These are phyloP conservation scores for Diplogasteroides magnus DNA, from an alignment of 1,140 invertebrate species.

Conservation along the genomic window DNA sequence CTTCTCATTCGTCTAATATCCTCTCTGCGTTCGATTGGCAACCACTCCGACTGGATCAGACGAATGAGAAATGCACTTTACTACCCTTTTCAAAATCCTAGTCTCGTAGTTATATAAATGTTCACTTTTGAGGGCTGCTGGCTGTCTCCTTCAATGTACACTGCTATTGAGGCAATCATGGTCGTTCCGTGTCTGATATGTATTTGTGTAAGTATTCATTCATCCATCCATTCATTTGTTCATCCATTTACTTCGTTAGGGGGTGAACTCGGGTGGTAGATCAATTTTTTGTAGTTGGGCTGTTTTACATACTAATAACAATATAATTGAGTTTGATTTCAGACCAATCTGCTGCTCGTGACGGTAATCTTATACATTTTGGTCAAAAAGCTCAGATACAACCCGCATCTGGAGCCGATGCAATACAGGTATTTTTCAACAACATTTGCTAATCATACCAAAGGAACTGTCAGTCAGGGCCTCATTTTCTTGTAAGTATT, in stretches of 20 bases:
- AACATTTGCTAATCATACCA: no score
- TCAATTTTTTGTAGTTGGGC: not conserved
- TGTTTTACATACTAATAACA: not conserved
- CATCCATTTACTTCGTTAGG: no score
- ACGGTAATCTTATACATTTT: conserved; percentile 62
- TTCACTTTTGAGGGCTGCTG: no score
- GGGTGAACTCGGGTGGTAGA: no score
- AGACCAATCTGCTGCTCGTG: conserved; percentile 60
- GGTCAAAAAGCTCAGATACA: conserved; percentile 60
- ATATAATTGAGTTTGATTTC: no score
- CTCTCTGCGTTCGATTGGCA: not conserved
- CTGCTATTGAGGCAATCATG: conserved; percentile 28
- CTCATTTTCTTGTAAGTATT: no score
- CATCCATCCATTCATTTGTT: not conserved
- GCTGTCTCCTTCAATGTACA: conserved; percentile 17
- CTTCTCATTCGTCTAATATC: no score
- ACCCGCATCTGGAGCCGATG: conserved; percentile 61
- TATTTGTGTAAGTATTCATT: conserved; percentile 5
- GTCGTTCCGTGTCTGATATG: conserved; percentile 23
- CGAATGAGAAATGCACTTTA: no score
- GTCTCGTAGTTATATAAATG: no score
- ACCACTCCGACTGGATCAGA: not conserved
- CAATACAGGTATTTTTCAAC: conserved; percentile 65
- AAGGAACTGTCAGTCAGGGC: no score
- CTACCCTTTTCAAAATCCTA: no score